Percentiles rank a stretch among this genome's conserved stretches.
These are phyloP conservation scores for Drosophila arawakana DNA, from an alignment of 1,140 invertebrate genomes.

Conservation along the genomic window DNA sequence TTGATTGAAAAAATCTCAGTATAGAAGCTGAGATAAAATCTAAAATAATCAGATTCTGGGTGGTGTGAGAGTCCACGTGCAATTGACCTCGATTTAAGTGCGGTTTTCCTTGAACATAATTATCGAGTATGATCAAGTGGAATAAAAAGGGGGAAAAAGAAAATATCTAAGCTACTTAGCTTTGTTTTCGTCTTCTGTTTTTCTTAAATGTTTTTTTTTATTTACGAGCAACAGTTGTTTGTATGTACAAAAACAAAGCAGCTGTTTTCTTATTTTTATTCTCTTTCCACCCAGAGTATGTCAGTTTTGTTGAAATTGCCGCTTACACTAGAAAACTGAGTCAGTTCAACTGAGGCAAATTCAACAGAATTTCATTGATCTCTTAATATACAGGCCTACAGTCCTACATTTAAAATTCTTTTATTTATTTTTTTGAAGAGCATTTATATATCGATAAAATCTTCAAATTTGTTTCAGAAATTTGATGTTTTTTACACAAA, in stretches of 20 bases:
- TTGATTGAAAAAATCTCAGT: too few species aligned
- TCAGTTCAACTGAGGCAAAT: too few species aligned
- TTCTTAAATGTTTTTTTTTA: conserved; percentile 55
- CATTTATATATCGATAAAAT: background rate
- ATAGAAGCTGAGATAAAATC: too few species aligned
- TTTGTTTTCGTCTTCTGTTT: conserved; percentile 45
- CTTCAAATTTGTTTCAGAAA: conserved; percentile 48
- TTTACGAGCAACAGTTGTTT: conserved; percentile 79
- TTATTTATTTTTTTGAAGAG: conserved; percentile 2
- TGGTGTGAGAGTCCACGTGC: conserved; percentile 25
- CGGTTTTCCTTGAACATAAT: conserved; percentile 67
- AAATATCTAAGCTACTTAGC: conserved; percentile 47
- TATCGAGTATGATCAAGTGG: conserved; percentile 20
- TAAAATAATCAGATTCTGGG: conserved; percentile 40
- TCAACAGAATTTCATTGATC: too few species aligned
- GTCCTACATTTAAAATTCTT: too few species aligned
- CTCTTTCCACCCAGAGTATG: conserved; percentile 2
- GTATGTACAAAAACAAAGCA: conserved; percentile 41
- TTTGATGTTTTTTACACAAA: conserved; percentile 70
- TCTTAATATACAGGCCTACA: too few species aligned
- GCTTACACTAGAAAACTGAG: background rate
- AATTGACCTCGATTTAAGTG: conserved; percentile 66
- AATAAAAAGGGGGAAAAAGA: background rate
- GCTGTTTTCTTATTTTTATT: conserved; percentile 34
- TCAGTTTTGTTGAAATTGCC: background rate